Conservation (phyloP, 37 sponge, comb jelly and placozoan species). For the Geodia barretti region DNA sequence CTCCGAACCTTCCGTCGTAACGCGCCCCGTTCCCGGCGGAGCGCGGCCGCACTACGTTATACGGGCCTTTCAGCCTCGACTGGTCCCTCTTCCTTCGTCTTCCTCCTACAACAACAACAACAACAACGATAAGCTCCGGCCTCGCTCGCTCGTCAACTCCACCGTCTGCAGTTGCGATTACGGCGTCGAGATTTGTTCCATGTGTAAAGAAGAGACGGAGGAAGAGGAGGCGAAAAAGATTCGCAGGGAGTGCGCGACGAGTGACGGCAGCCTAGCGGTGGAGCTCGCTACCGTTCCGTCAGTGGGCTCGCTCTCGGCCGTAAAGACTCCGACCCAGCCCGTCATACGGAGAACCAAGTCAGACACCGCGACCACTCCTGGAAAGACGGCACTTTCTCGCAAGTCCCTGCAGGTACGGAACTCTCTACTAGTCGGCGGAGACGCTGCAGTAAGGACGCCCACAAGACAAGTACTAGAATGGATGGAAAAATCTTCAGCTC, state of each 20-base stretch:
- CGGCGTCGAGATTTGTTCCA: neutral
- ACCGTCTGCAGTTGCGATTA: neutral
- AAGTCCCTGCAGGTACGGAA: neutral
- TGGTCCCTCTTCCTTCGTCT: neutral
- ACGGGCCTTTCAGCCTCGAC: neutral
- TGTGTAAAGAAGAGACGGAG: neutral
- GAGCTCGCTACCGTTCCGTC: conserved; percentile 17
- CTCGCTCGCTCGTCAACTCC: neutral
- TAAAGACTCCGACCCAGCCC: neutral
- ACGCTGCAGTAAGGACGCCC: neutral
- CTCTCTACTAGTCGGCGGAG: neutral
- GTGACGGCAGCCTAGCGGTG: conserved; percentile 1
- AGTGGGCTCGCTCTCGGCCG: conserved; percentile 9
- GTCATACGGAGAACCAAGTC: neutral
- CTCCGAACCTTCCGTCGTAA: neutral
- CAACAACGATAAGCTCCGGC: too few relatives aligned
- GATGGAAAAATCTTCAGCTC: neutral
- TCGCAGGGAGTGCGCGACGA: neutral
- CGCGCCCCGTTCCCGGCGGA: neutral
- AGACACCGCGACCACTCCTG: neutral
- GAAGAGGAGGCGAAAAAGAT: neutral
- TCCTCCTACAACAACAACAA: neutral
- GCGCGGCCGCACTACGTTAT: neutral
- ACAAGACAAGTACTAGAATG: neutral
- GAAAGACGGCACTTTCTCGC: neutral